phyloP scores from a whole-genome alignment of 2,888 invertebrate species.

The Drosophila tripunctata region DNA sequence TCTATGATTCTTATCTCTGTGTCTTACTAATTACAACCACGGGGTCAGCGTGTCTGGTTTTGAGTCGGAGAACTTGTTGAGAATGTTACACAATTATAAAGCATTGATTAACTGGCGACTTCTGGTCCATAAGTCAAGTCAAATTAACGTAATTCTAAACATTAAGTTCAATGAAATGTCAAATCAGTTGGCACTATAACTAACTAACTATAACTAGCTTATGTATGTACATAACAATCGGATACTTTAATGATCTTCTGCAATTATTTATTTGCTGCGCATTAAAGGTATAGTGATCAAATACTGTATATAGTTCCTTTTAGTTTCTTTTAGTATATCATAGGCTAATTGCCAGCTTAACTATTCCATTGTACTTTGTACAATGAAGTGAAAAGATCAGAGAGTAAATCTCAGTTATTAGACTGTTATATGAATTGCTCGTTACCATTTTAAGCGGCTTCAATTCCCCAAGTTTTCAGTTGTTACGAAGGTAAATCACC shows the following conservation, averaged over 20 bases:
- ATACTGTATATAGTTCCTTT: not conserved
- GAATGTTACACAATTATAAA: constrained; percentile 52
- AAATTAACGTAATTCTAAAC: constrained; percentile 66
- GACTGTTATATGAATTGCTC: constrained; percentile 6
- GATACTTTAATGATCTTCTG: not conserved
- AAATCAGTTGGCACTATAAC: constrained; percentile 11
- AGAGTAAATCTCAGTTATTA: not conserved
- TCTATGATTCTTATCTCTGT: constrained; percentile 2
- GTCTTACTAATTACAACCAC: constrained; percentile 18
- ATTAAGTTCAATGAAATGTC: constrained; percentile 69
- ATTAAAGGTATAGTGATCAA: not conserved
- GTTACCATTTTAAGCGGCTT: not conserved
- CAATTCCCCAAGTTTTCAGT: constrained; percentile 21
- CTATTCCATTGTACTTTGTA: constrained; percentile 16
- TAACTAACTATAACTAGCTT: not conserved
- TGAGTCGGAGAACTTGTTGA: constrained; percentile 32
- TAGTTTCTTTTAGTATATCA: not conserved
- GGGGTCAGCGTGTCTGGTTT: not conserved
- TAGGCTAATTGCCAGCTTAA: constrained; percentile 27
- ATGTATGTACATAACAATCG: constrained; percentile 4
- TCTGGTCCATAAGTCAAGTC: constrained; percentile 12
- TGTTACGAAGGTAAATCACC: constrained; percentile 16
- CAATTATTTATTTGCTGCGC: constrained; percentile 15
- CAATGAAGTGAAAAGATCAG: constrained; percentile 1
- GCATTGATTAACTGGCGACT: constrained; percentile 63